Evolutionary conservation across 2,113 vertebrate genomes (phyloP).

Genomic region (Gobius niger): DNA sequence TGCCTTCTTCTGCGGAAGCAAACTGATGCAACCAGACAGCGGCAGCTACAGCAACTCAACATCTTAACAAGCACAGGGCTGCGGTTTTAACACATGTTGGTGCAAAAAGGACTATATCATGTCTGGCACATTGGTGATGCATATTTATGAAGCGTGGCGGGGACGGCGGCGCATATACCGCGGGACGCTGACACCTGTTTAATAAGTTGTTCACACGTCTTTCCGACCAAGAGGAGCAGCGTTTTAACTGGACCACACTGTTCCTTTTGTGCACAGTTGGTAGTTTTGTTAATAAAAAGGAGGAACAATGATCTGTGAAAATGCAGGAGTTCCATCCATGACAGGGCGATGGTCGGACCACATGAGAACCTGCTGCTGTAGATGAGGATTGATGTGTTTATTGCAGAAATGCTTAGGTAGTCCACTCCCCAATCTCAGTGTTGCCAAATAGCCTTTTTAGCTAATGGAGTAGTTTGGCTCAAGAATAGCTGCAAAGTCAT

Average conservation of each 20-base stretch:
- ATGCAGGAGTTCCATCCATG: too few species aligned
- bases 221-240: neutral
- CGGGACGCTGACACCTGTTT: neutral
- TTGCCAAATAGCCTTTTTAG: too few species aligned
- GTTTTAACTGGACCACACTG: neutral
- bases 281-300: too few species aligned
- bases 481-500: too few species aligned
- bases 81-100: neutral
- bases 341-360: too few species aligned
- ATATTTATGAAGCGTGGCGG: neutral
- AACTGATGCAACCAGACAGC: neutral
- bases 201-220: conserved; percentile 1
- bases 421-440: too few species aligned
- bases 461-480: too few species aligned
- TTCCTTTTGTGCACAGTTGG: too few species aligned
- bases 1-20: neutral
- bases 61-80: neutral
- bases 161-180: neutral
- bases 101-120: neutral
- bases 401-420: too few species aligned
- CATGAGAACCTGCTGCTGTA: too few species aligned
- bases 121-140: neutral
- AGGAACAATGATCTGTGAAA: too few species aligned
- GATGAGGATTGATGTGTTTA: too few species aligned
- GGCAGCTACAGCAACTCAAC: neutral